These are phyloP conservation scores for Thalassarche chlororhynchos DNA, from an alignment of 2,113 vertebrate species.

Conservation along the genomic window DNA sequence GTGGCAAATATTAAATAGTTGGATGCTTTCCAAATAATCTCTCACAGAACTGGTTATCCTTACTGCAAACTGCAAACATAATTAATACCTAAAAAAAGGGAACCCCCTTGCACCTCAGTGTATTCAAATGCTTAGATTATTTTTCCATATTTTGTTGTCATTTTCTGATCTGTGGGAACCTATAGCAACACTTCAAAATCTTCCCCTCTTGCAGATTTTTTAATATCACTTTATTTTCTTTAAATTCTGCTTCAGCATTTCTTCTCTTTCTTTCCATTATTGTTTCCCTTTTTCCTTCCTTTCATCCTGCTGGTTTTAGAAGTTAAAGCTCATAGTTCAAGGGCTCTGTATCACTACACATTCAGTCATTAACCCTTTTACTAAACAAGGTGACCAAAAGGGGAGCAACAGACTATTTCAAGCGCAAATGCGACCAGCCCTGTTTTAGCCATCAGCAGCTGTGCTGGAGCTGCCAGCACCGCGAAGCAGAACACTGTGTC, in stretches of 20 bases:
- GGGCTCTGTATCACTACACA: background rate
- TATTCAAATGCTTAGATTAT: fast-evolving
- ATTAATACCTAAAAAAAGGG: background rate
- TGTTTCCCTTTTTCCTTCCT: background rate
- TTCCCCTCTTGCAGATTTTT: background rate
- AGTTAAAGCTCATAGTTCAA: background rate
- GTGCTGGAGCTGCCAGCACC: background rate
- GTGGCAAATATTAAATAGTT: background rate
- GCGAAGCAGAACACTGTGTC: fast-evolving
- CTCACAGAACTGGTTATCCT: background rate
- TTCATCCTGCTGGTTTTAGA: background rate
- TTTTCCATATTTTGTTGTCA: background rate
- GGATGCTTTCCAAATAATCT: background rate
- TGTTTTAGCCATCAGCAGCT: background rate
- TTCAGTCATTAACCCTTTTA: background rate
- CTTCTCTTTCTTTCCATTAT: fast-evolving
- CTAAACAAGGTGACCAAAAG: background rate
- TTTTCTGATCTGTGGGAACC: background rate
- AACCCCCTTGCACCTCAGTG: background rate
- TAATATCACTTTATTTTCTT: background rate
- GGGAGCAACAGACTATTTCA: background rate
- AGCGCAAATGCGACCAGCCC: fast-evolving
- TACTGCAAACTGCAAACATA: background rate
- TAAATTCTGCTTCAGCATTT: background rate
- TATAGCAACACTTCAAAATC: background rate